Base-by-base conservation (phyloP, 2,113 vertebrate species). In the Nesospiza acunhae region DNA sequence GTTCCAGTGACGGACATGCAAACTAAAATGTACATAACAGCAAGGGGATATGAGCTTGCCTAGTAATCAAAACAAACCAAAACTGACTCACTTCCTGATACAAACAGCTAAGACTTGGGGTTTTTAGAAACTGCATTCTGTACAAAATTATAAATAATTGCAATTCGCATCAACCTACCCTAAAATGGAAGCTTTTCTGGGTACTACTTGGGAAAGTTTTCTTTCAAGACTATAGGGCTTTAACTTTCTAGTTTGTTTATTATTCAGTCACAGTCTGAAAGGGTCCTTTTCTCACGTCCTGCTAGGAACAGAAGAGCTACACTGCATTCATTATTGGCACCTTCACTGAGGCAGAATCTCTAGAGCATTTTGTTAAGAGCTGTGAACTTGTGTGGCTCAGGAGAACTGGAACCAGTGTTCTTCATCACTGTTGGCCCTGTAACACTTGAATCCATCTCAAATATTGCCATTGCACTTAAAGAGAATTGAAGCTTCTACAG, bases 71-170 rank as follows among this genome's bases (percentile, higher is more conserved):
- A 91, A 73, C 66, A 67, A 56, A 69, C 72, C 44, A 88, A 89
- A 92, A 90, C 37, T 55, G 80, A 94, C 64, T 96, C 93, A 81
- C 49, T 72, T 70, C 79, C 60, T 53, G 72, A 80, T 69, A 31
- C 9, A 83, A 77, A 13, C 26, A 75, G 84, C 24, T 63, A 90
- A 76, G 72, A 64, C 7, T 28, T 30, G 22, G 24, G 3, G 20
- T 90, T 87, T 91, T 90, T 31, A 9, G 53, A 89, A 84, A 77
- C 17, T 83, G 73, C 52, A 49, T 80, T 93, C 62, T 86, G 39
- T 21, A 63, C 5, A 5, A 89, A 88, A 89, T 87, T 73, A 90
- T 82, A 89, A 96, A 59, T 93, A 95, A 95, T 74, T 82, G 39
- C 68, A 84, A 42, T 79, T 90, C 66, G 62, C 33, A 87, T 89